These are phyloP conservation scores for Neria commutata DNA, from an alignment of 2,888 invertebrate genomes.

Conservation along the genomic window DNA sequence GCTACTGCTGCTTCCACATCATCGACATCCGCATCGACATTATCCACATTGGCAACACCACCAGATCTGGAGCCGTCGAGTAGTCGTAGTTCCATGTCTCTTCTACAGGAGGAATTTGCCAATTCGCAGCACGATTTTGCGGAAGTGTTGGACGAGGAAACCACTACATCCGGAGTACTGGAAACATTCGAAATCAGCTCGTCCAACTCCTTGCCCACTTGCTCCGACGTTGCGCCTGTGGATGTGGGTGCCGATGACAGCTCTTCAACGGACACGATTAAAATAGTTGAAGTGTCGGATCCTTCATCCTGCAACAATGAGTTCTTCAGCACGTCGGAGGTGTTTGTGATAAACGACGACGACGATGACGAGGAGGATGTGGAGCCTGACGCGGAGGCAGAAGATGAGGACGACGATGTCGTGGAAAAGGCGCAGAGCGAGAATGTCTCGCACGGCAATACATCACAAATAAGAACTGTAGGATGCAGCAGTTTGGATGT, in stretches of 20 bases:
- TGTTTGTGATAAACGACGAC: slow-evolving; percentile 53
- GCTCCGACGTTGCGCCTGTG: slow-evolving; percentile 35
- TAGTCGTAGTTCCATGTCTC: slow-evolving; percentile 48
- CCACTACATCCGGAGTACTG: slow-evolving; percentile 48
- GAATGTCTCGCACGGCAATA: slow-evolving; percentile 26
- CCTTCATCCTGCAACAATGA: slow-evolving; percentile 30
- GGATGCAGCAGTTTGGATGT: slow-evolving; percentile 22
- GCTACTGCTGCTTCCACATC: slow-evolving; percentile 4
- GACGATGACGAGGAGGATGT: slow-evolving; percentile 46
- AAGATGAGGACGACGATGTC: slow-evolving; percentile 34
- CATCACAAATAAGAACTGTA: slow-evolving; percentile 38
- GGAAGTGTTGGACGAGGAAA: slow-evolving; percentile 50
- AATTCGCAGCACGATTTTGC: slow-evolving; percentile 52
- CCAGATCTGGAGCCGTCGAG: slow-evolving; percentile 27
- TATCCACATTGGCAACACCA: slow-evolving; percentile 26
- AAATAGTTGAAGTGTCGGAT: slow-evolving; percentile 31
- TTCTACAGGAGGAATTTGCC: slow-evolving; percentile 45
- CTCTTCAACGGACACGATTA: slow-evolving; percentile 50
- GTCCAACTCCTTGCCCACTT: slow-evolving; percentile 48
- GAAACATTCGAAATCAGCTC: slow-evolving; percentile 54
- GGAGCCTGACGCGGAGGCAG: slow-evolving; percentile 32
- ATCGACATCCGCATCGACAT: slow-evolving; percentile 23
- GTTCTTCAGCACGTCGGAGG: slow-evolving; percentile 36
- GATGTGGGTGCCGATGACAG: slow-evolving; percentile 50
- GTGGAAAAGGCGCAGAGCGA: slow-evolving; percentile 27